Base-by-base conservation (phyloP, 2,113 vertebrate genomes). In the Ciconia maguari region DNA sequence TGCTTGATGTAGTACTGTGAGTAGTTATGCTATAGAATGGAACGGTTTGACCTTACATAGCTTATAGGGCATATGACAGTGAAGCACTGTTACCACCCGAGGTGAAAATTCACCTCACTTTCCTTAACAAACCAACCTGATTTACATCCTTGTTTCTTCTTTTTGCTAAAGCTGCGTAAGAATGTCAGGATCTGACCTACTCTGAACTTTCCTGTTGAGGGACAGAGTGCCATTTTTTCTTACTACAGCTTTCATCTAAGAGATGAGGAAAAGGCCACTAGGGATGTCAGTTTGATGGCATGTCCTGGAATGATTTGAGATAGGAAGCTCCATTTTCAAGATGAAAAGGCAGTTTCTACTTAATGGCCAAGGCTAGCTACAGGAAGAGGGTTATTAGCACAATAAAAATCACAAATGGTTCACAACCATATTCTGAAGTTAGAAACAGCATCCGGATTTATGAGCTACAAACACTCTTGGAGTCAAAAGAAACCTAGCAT, bases 351-450 rank as follows among this genome's bases (percentile, higher is more conserved):
- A 78, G 34, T 81, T 95, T 83, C 76, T 81, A 32, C 32, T 46
- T 51, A 83, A 48, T 13, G 21, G 61, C 36, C 0, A 0, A 72
- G 29, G 30, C 25, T 18, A 85, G 52, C 78, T 57, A 76, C 52
- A 75, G 82, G 30, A 93, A 90, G 22, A 83, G 19, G 55, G 25
- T 94, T 95, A 88, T 95, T 97, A 80, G 58, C 26, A 51, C 62
- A 79, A 80, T 66, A 93, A 94, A 94, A 91, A 78, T 9, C 48
- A 36, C 7, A 3, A 85, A 78, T 2, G 3, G n/a, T 19, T 87
- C 57, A 61, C 74, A 93, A 52, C 11, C 14, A 5, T 54, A 79
- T 79, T 87, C 70, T 5, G 8, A 68, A 89, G 48, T 38, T 58
- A 83, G 62, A 90, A 92, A 83, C 11, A 48, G 41, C 34, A 77